phyloP scores from a whole-genome alignment of 92 coral and sea anemone genomes.

The Actinostola sp. region DNA sequence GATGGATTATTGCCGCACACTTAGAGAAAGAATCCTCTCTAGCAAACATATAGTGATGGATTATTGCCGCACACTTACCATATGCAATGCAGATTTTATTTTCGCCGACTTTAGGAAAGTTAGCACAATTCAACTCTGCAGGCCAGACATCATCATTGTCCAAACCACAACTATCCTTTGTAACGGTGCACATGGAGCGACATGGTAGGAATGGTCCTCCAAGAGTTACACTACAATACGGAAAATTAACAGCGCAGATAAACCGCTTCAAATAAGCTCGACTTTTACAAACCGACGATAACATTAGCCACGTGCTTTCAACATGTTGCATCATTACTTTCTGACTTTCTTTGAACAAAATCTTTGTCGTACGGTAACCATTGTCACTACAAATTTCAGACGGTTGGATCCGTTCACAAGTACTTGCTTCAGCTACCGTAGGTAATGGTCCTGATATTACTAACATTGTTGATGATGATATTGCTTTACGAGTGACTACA shows the following conservation, averaged over 20 bases:
- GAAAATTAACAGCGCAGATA: slow-evolving; percentile 35
- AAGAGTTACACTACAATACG: slow-evolving; percentile 17
- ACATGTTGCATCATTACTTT: slow-evolving; percentile 19
- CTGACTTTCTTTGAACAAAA: slow-evolving; percentile 18
- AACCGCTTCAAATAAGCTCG: slow-evolving; percentile 15
- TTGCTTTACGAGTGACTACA: neutral
- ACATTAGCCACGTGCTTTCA: slow-evolving; percentile 10
- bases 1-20: too few relatives aligned
- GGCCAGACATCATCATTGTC: slow-evolving; percentile 11
- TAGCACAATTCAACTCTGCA: slow-evolving; percentile 23
- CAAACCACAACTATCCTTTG: slow-evolving; percentile 13
- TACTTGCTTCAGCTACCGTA: slow-evolving; percentile 6
- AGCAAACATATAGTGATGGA: too few relatives aligned
- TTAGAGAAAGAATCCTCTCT: too few relatives aligned
- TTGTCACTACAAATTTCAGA: slow-evolving; percentile 52
- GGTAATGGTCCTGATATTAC: slow-evolving; percentile 9
- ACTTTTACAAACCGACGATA: slow-evolving; percentile 12
- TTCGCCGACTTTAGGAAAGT: slow-evolving; percentile 26
- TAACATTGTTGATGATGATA: neutral
- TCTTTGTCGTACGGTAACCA: slow-evolving; percentile 46
- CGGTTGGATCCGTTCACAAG: slow-evolving; percentile 42
- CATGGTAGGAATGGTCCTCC: slow-evolving; percentile 32
- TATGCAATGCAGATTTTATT: slow-evolving; percentile 21
- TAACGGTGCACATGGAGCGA: slow-evolving; percentile 23
- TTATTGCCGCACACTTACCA: slow-evolving; percentile 18